A percentile compares a stretch with the other conserved stretches of the same genome.
Conservation (phyloP, 2,113 vertebrate genomes). For the Micronycteris hirsuta region DNA sequence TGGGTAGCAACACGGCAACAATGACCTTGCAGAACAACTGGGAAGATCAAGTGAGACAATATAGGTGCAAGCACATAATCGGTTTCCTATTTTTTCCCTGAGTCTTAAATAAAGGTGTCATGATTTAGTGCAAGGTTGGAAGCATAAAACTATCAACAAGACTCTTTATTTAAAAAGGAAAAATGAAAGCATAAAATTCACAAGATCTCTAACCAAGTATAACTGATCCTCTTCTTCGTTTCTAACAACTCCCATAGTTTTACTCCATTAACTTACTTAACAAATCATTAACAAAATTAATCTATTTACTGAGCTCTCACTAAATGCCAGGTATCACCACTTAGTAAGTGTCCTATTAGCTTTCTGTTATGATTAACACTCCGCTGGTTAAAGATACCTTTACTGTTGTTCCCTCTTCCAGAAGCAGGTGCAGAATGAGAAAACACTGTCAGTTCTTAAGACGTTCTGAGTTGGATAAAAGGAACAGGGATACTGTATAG, state of each 20-base stretch:
- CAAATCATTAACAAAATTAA: neutral
- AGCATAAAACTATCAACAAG: neutral
- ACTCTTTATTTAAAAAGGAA: neutral
- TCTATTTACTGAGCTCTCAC: neutral
- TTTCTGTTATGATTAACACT: neutral
- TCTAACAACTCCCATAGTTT: neutral
- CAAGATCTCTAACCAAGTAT: neutral
- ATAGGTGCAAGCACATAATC: neutral
- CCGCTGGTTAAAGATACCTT: neutral
- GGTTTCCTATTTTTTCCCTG: neutral
- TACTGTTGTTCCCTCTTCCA: neutral
- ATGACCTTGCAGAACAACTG: neutral
- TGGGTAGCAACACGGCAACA: neutral
- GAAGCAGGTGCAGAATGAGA: neutral
- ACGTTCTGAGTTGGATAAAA: neutral
- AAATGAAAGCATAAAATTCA: neutral
- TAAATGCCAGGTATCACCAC: neutral
- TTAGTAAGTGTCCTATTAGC: neutral
- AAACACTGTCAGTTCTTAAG: neutral
- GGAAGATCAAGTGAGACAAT: neutral
- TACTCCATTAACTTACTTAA: neutral
- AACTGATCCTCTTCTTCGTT: neutral
- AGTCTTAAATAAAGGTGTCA: neutral
- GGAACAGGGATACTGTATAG: neutral
- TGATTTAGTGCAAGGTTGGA: neutral